Base-by-base conservation (phyloP, 2,888 invertebrate genomes). In the Exocentrus adspersus region DNA sequence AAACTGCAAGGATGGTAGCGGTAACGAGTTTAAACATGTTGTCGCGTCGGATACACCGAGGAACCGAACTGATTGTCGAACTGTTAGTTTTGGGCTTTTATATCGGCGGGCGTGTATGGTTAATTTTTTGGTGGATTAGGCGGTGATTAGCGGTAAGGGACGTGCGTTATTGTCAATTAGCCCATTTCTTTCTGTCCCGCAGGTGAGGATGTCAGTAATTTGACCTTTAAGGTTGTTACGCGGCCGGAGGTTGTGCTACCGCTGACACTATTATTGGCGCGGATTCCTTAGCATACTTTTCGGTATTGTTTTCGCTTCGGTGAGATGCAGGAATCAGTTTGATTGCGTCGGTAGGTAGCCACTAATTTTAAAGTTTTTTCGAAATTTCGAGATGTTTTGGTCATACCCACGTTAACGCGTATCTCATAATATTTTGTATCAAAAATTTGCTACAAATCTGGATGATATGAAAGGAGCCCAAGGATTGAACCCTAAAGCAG, bases 61-160 rank as follows among this genome's bases (percentile, higher is more conserved):
- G 46, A 51, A 60, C 54, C 43, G 56, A 43, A 64, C 64, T 64
- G 64, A 57, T 42, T 60, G 20, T 14, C 9, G 46, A 10, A 37
- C 12, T 41, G 17, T 14, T 32, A 17, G 32, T 43, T 20, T 19
- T 9, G 7, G 10, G 56, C 20, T 54, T 62, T 62, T 60, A 60
- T 60, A 54, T 14, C 30, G 37, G n/a, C 46, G 19, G 20, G 37
- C 43, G 20, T 60, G 12, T 46, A 37, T 45, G 50, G 62, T 58
- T 28, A 42, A 54, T 62, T 37, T 57, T 20, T 57, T 60, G 66
- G 52, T 70, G 62, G 54, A 64, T 62, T 62, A 62, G 48, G 50
- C 50, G 42, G 32, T 32, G 30, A 32, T n/a, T n/a, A 14, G 28
- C 32, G 32, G 46, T 20, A 30, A 37, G 54, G 24, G 28, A 37